Evolutionary conservation across 1,140 invertebrate genomes (phyloP), one percentile per base, ranked within the genome.

Genomic region (Goniozus legneri): DNA sequence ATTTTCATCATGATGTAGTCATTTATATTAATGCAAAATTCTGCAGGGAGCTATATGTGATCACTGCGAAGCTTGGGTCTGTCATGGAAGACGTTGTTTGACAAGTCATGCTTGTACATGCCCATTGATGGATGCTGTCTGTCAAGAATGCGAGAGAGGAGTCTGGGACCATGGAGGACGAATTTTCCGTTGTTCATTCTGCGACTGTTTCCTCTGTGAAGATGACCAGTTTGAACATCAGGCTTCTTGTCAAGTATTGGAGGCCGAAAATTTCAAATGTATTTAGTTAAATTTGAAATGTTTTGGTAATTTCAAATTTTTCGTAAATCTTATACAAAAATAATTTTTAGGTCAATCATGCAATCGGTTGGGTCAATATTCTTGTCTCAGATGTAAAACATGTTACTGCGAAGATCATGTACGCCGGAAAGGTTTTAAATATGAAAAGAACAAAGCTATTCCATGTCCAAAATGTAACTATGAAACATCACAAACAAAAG

Each of bases 201-300:
- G 95, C 68, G 75, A 84, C 59, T 89, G 84, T 42, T 95, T 88
- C 67, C 79, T 98, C 1, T 98, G 95, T 77, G 95, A 98, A 77
- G 95, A 98, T 77, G 95, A 98, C 76, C 95, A 98, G 75, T 97
- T 98, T 81, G 95, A 98, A 69, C 95, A 98, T 77, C 95, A 98
- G 78, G 95, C 95, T 7, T 95, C 91, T 1, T 98, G 95, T 70
- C 94, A 96, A 79, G 88, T 95, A 35, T 71, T 98, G 2, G 94
- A 97, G 65, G 87, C 91, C 2, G 94, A 91, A 69, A 93, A 82
- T 64, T 95, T 88, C 63, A 97, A 97, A 80, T 97, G 94, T 91
- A 79, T 82, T 78, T 73, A 51, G 45, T 38, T 40, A 40, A 49
- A 42, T 43, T 16, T 35, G 15, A 27, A 39, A 36, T 55, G 14